These are phyloP conservation scores for Iphiclides podalirius DNA, from an alignment of 2,888 invertebrate species.

Conservation along the genomic window DNA sequence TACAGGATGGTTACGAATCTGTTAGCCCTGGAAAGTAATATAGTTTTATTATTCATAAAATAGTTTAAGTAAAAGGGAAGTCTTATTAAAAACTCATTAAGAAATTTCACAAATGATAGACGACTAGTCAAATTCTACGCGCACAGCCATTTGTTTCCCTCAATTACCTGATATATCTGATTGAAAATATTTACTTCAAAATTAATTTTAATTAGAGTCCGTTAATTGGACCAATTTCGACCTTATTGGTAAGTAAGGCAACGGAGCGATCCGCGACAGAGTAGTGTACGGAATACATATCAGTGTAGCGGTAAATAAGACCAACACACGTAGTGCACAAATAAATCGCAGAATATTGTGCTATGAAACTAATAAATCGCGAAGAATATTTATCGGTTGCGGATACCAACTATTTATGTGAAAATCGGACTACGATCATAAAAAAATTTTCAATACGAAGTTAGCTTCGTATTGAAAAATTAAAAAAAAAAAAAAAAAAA, in stretches of 20 bases:
- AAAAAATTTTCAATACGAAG: background rate
- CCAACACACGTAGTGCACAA: background rate
- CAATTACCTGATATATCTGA: no score
- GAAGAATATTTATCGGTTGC: background rate
- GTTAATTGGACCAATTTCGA: slow-evolving; percentile 8
- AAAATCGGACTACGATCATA: background rate
- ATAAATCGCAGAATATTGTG: background rate
- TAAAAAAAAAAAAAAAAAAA: background rate
- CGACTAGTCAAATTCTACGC: no score
- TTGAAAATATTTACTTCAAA: no score
- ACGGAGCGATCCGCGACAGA: no score
- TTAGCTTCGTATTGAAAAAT: background rate
- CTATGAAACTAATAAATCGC: slow-evolving; percentile 1
- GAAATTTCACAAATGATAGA: no score
- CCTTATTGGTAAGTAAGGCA: background rate
- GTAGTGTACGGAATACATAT: slow-evolving; percentile 9
- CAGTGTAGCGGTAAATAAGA: slow-evolving; percentile 8
- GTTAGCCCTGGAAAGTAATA: no score
- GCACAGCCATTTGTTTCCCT: no score
- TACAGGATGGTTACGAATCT: no score
- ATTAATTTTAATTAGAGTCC: background rate
- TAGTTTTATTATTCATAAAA: no score
- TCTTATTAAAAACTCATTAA: no score
- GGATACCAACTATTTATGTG: slow-evolving; percentile 14
- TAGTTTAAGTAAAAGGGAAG: no score